Base-by-base conservation (phyloP, 2,113 vertebrate species). In the Gnathonemus longibarbis region DNA sequence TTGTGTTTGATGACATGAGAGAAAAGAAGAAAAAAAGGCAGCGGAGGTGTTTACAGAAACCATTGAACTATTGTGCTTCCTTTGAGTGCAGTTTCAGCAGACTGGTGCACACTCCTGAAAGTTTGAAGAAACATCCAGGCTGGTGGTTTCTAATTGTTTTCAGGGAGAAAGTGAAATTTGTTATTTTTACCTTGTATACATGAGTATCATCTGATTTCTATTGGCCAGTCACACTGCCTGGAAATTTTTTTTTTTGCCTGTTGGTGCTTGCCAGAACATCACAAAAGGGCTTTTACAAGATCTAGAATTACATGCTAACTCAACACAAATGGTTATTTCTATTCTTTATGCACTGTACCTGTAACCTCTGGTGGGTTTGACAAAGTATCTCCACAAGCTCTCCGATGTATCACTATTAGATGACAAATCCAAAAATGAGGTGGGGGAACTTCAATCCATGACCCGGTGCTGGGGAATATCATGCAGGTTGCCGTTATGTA, bases 31-130 rank as follows among this genome's bases (percentile, higher is more conserved):
- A 80, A 80, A 77, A 66, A 92, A 84, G 2, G 90, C 90, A 83
- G 92, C 88, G 91, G 93, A 93, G 94, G 95, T 92, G 94, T 95
- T 95, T 95, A 92, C 94, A 92, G 94, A 94, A 95, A 95, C 42
- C 45, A 89, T 74, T 42, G 27, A 24, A 35, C 88, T n/a, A 39
- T 88, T 86, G 66, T 89, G 88, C n/a, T 45, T 66, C 77, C 50
- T 56, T 85, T 49, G 52, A 89, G 66, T 48, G 87, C 84, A 62
- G 66, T 91, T 90, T 84, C 31, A 52, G 35, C 35, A 4, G 88
- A 49, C 58, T 66, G 35, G 19, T 8, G 74, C 86, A 70, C 13
- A 88, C 84, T 45, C 24, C 88, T 49, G 88, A 85, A 88, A 49
- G 53, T 89, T 45, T 91, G 19, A 74, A 49, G 53, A 62, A 42